A percentile compares a stretch with the other conserved stretches of the same genome.
Evolutionary conservation across 2,888 invertebrate genomes (phyloP).

Genomic region (Phortica magna): DNA sequence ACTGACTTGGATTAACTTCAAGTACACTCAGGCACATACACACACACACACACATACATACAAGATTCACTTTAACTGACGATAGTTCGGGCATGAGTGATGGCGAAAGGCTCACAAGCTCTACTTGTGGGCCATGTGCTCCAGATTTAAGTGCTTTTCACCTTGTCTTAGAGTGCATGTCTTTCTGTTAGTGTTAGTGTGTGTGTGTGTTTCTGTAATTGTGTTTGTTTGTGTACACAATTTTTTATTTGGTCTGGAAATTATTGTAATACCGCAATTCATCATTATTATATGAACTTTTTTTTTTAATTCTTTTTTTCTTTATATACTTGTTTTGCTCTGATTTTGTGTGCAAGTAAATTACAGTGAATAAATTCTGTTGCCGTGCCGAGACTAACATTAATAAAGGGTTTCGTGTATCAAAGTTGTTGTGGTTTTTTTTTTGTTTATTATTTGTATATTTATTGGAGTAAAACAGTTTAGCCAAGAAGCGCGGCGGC

Average conservation of each 20-base stretch:
- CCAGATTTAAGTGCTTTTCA: constrained; percentile 29
- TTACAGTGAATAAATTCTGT: constrained; percentile 24
- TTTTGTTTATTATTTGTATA: constrained; percentile 29
- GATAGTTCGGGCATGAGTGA: background rate
- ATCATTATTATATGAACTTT: constrained; percentile 68
- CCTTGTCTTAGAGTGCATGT: background rate
- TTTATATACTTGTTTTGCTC: constrained; percentile 33
- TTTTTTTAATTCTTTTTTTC: constrained; percentile 6
- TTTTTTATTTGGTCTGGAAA: constrained; percentile 51
- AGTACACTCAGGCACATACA: background rate
- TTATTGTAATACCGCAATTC: constrained; percentile 73
- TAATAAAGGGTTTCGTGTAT: constrained; percentile 65
- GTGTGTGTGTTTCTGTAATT: constrained; percentile 55
- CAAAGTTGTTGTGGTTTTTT: background rate
- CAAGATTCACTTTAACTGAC: background rate
- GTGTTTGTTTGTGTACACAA: constrained; percentile 60
- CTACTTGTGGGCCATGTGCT: constrained; percentile 5
- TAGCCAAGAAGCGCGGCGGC: constrained; percentile 11
- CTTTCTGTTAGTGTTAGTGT: constrained; percentile 17
- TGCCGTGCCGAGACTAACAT: constrained; percentile 29
- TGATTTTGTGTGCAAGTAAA: constrained; percentile 45
- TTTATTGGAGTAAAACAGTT: constrained; percentile 64
- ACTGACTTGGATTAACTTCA: constrained; percentile 14
- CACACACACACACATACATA: background rate
- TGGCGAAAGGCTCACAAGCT: background rate